phyloP scores from a whole-genome alignment of 2,888 invertebrate genomes.

The Polymixis lichenea region DNA sequence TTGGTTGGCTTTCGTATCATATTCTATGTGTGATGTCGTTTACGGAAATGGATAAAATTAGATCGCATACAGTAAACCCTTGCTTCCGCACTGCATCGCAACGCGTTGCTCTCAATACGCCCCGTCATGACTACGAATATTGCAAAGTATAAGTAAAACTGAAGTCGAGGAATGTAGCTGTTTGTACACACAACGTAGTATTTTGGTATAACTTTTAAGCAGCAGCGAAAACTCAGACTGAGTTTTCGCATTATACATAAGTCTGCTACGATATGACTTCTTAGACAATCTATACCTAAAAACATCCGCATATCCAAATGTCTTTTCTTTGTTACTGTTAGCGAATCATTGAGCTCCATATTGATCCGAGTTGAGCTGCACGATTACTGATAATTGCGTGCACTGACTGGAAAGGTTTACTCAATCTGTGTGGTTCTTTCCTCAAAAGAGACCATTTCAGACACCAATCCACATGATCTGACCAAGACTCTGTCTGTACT shows the following conservation, averaged over 20 bases:
- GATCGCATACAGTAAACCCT: constrained; percentile 51
- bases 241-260: neutral
- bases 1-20: constrained; percentile 18
- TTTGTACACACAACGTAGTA: too few species aligned
- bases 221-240: too few species aligned
- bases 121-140: constrained; percentile 22
- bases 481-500: too few species aligned
- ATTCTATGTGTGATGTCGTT: constrained; percentile 45
- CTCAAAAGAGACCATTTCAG: too few species aligned
- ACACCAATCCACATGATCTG: too few species aligned
- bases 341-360: too few species aligned
- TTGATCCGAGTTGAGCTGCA: too few species aligned
- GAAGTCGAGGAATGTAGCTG: neutral
- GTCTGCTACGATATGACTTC: neutral
- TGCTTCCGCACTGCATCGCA: constrained; percentile 50
- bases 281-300: neutral
- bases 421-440: too few species aligned
- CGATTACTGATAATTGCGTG: too few species aligned
- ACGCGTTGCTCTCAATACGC: constrained; percentile 31
- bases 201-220: neutral
- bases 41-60: constrained; percentile 58
- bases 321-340: too few species aligned
- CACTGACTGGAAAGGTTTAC: too few species aligned
- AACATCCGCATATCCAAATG: neutral
- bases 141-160: constrained; percentile 2